Evolutionary conservation across 2,888 invertebrate species (phyloP).

Genomic region (Trilocha varians): DNA sequence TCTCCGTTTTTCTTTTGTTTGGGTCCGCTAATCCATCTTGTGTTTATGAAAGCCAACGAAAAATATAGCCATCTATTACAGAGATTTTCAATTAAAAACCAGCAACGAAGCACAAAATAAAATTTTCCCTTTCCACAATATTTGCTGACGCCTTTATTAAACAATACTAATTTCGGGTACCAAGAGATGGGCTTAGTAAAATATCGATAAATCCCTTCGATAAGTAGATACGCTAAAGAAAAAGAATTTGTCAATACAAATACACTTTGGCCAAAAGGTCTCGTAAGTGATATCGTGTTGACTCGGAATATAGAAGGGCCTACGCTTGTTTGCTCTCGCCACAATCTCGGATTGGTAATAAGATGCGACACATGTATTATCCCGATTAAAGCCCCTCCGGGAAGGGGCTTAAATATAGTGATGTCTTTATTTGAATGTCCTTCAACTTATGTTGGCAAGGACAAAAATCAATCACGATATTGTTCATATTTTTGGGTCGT

Average conservation of each 20-base stretch:
- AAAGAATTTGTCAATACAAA: slow-evolving; percentile 54
- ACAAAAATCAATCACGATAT: neutral
- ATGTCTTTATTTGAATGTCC: slow-evolving; percentile 28
- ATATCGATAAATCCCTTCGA: slow-evolving; percentile 20
- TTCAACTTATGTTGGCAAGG: too few relatives aligned
- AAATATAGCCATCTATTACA: neutral
- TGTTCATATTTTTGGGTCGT: neutral
- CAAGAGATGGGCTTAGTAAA: slow-evolving; percentile 10
- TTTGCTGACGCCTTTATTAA: slow-evolving; percentile 4
- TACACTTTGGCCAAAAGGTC: slow-evolving; percentile 45
- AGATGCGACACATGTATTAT: slow-evolving; percentile 71
- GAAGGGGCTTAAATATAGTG: slow-evolving; percentile 57
- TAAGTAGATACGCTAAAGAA: slow-evolving; percentile 37
- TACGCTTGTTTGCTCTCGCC: slow-evolving; percentile 58
- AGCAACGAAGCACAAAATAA: slow-evolving; percentile 4
- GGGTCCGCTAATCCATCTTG: too few relatives aligned
- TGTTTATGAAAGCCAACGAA: too few relatives aligned
- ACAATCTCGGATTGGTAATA: slow-evolving; percentile 69
- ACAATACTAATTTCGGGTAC: slow-evolving; percentile 2
- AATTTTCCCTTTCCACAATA: slow-evolving; percentile 1
- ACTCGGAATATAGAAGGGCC: slow-evolving; percentile 44
- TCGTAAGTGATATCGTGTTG: slow-evolving; percentile 65
- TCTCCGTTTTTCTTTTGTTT: too few relatives aligned
- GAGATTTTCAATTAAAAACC: neutral
- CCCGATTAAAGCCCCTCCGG: slow-evolving; percentile 60